These are phyloP conservation scores for Papilio machaon DNA, from an alignment of 1,140 invertebrate genomes.

Conservation along the genomic window DNA sequence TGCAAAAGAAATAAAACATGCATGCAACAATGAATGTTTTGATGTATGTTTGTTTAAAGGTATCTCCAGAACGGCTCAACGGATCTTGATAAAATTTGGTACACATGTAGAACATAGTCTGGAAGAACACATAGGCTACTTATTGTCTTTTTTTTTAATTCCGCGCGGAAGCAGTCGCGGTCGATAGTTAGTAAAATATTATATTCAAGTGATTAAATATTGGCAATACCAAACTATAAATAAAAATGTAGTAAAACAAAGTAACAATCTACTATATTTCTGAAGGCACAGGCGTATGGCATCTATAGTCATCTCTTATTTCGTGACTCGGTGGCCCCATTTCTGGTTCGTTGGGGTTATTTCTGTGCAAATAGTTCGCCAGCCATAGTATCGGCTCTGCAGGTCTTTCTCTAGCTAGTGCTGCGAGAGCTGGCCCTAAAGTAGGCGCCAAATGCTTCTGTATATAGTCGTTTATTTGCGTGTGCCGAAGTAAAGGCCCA, in stretches of 20 bases:
- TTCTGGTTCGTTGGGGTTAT: slow-evolving; percentile 89
- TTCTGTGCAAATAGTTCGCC: slow-evolving; percentile 88
- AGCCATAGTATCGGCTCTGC: slow-evolving; percentile 89
- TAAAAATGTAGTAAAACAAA: too few relatives aligned
- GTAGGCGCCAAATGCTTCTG: slow-evolving; percentile 85
- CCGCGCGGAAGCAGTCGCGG: too few relatives aligned
- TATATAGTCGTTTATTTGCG: slow-evolving; percentile 86
- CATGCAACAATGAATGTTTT: too few relatives aligned
- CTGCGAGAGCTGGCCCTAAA: slow-evolving; percentile 85
- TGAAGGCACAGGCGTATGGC: slow-evolving; percentile 60
- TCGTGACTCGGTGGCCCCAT: slow-evolving; percentile 53
- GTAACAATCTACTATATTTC: slow-evolving; percentile 42
- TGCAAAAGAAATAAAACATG: not conserved
- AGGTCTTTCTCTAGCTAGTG: slow-evolving; percentile 87
- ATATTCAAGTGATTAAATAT: too few relatives aligned
- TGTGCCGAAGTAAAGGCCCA: slow-evolving; percentile 82
- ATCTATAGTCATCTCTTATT: slow-evolving; percentile 54
- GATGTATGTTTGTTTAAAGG: too few relatives aligned
- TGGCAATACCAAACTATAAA: too few relatives aligned
- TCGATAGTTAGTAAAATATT: too few relatives aligned
- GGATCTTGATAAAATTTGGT: too few relatives aligned
- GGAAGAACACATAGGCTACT: too few relatives aligned
- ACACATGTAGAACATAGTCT: too few relatives aligned
- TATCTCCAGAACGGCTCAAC: too few relatives aligned
- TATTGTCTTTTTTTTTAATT: too few relatives aligned